Percentiles rank a stretch among this genome's conserved stretches.
These are phyloP conservation scores for Pelosia muscerda DNA, from an alignment of 2,888 invertebrate species.

Conservation along the genomic window DNA sequence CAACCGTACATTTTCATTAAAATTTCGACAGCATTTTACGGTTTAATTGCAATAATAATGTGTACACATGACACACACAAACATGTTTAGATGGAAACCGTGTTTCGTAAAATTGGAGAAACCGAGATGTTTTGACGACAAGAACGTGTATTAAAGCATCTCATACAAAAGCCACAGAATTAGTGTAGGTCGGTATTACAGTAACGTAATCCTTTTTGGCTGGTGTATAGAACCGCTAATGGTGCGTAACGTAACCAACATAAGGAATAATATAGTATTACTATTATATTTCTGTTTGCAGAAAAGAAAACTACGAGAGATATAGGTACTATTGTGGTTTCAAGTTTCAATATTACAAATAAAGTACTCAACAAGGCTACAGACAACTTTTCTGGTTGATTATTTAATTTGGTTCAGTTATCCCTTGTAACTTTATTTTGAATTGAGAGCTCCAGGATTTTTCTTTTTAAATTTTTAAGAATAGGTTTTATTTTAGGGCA, in stretches of 20 bases:
- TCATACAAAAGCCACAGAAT: conserved; percentile 42
- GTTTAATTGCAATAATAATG: conserved; percentile 10
- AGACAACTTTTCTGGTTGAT: too few relatives aligned
- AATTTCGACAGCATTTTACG: conserved; percentile 14
- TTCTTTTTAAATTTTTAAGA: too few relatives aligned
- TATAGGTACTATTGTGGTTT: not conserved
- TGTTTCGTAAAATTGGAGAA: conserved; percentile 16
- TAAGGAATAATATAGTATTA: conserved; percentile 38
- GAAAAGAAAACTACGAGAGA: conserved; percentile 23
- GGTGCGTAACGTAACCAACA: conserved; percentile 40
- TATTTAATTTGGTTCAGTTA: too few relatives aligned
- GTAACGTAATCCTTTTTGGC: conserved; percentile 36
- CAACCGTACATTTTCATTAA: conserved; percentile 15
- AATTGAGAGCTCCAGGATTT: too few relatives aligned
- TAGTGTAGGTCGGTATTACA: conserved; percentile 26
- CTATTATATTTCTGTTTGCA: conserved; percentile 19
- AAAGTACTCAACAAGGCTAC: too few relatives aligned
- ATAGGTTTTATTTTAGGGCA: too few relatives aligned
- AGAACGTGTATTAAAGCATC: conserved; percentile 23
- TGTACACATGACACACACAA: conserved; percentile 16
- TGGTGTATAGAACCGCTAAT: conserved; percentile 39
- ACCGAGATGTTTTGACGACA: conserved; percentile 9
- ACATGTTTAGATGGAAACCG: conserved; percentile 10
- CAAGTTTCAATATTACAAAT: not conserved
- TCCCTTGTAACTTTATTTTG: too few relatives aligned